Base-by-base conservation (phyloP, 2,888 invertebrate species). In the Hirtodrosophila duncani region DNA sequence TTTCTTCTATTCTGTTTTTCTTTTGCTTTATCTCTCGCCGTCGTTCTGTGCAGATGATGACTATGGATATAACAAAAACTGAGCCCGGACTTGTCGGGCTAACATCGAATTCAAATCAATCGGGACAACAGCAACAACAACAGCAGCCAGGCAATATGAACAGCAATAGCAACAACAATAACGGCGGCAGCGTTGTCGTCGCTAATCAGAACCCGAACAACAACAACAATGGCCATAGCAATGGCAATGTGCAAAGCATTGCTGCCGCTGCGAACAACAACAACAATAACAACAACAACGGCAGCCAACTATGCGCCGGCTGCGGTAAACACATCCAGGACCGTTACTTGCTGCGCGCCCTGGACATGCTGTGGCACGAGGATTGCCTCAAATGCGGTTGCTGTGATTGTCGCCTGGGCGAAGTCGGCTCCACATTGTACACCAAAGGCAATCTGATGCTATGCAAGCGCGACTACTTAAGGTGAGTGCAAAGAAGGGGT, bases 301-400 rank as follows among this genome's bases (percentile, higher is more conserved):
- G 80, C 44, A 89, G 89, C 43, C 91, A 95, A 88, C 93, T 96
- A 77, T 98, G 97, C 87, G 96, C 96, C 39, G 97, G 97, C 20
- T 98, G 98, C 88, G 94, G 94, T 84, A 97, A 97, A 88, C 92
- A 93, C 82, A 98, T 98, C 84, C 94, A 94, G 23, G 98, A 97
- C 86, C 91, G 96, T 78, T 97, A 92, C 86, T 90, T 97, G 67
- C 91, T 98, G 82, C 95, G 96, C 87, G 97, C 98, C 1, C 88
- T 98, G 83, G 97, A 98, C 87, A 92, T 95, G 88, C 92, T 93
- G 84, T 98, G 98, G 98, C 98, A 98, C 87, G 98, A 98, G 87
- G 98, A 98, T 88, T 98, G 98, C 87, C 91, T 98, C 57, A 98
- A 98, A 88, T 97, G 97, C 86, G 96, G 96, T 74, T 98, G 98